Evolutionary conservation across 2,888 invertebrate species (phyloP).

Genomic region (Cryptocheilus praepositus): DNA sequence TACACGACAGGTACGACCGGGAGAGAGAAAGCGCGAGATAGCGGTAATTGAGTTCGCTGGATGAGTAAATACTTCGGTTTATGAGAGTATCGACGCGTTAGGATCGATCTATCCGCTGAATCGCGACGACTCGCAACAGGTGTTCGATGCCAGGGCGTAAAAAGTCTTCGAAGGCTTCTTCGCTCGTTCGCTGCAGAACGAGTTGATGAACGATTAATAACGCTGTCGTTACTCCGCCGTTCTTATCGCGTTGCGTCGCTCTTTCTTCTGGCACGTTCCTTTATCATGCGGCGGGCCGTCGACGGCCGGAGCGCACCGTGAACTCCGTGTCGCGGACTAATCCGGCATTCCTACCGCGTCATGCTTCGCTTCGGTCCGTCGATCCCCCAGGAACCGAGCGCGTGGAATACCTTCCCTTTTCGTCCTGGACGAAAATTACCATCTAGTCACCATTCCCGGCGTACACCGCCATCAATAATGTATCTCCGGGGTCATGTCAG

Average conservation of each 20-base stretch:
- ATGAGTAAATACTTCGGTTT: too few species aligned
- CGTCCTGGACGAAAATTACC: constrained; percentile 50
- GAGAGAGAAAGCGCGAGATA: too few species aligned
- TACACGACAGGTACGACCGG: too few species aligned
- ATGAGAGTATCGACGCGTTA: too few species aligned
- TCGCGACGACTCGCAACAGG: too few species aligned
- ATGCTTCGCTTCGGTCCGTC: constrained; percentile 12
- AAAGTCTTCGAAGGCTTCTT: not conserved
- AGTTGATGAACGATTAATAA: not conserved
- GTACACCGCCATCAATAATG: constrained; percentile 52
- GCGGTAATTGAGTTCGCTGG: too few species aligned
- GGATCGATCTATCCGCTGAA: too few species aligned
- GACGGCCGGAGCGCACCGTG: not conserved
- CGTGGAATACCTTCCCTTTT: constrained; percentile 33
- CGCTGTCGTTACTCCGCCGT: constrained; percentile 2
- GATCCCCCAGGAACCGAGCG: constrained; percentile 30
- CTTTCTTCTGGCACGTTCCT: too few species aligned
- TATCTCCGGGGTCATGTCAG: constrained; percentile 45
- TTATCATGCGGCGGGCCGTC: not conserved
- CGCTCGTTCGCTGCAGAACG: not conserved
- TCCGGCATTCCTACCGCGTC: constrained; percentile 47
- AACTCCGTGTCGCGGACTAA: constrained; percentile 25
- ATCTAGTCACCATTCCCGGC: constrained; percentile 54
- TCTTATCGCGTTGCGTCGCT: not conserved
- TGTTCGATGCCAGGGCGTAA: too few species aligned